Evolutionary conservation across 2,113 vertebrate genomes (phyloP).

Genomic region (Ochotona curzoniae): DNA sequence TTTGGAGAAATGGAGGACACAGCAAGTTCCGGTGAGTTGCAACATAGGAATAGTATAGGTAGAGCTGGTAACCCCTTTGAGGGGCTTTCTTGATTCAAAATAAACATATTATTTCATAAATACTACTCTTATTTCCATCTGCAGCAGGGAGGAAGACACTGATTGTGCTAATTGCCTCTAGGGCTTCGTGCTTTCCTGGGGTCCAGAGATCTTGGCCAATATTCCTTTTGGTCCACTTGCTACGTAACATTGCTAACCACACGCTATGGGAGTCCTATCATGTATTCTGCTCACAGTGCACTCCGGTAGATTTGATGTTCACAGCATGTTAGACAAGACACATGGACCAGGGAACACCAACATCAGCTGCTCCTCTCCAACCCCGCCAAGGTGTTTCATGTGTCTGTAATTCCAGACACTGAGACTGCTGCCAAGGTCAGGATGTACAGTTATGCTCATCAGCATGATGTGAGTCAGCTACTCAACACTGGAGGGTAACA

Average conservation of each 20-base stretch:
- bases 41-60: neutral
- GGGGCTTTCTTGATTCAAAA: neutral
- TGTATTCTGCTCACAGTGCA: slow-evolving; percentile 42
- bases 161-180: slow-evolving; percentile 46
- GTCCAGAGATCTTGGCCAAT: slow-evolving; percentile 17
- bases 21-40: neutral
- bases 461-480: neutral
- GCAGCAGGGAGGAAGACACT: slow-evolving; percentile 7
- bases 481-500: neutral
- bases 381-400: slow-evolving; percentile 36
- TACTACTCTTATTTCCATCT: neutral
- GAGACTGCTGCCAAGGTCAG: neutral
- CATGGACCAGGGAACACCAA: slow-evolving; percentile 45
- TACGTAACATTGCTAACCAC: slow-evolving; percentile 46
- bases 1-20: neutral
- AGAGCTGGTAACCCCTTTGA: neutral
- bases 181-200: slow-evolving; percentile 39
- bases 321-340: slow-evolving; percentile 36
- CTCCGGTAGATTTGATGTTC: slow-evolving; percentile 51
- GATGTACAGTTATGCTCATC: neutral
- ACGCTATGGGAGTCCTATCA: slow-evolving; percentile 30
- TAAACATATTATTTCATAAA: neutral
- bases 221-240: slow-evolving; percentile 15
- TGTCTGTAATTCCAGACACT: neutral
- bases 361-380: slow-evolving; percentile 42